Conservation (phyloP, 2,888 invertebrate species). For the Tipula confusa region DNA sequence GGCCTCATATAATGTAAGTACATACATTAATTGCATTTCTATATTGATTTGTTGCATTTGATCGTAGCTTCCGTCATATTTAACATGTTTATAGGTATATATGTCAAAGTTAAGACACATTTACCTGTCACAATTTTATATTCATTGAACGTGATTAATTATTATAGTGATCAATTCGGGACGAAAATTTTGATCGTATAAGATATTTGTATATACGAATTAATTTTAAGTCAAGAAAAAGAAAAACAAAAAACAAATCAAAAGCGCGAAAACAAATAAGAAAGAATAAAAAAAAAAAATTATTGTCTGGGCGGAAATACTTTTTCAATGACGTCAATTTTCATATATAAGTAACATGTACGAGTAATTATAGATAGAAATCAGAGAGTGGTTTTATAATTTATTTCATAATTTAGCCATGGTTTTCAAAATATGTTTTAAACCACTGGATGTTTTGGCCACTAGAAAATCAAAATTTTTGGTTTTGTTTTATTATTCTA, state of each 20-base stretch:
- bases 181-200: background rate
- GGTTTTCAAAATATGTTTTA: background rate
- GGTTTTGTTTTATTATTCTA: background rate
- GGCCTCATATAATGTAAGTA: background rate
- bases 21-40: background rate
- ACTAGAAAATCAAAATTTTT: background rate
- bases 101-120: background rate
- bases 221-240: background rate
- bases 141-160: background rate
- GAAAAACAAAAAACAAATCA: background rate
- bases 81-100: background rate
- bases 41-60: background rate
- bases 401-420: background rate
- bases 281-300: background rate
- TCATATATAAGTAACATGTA: too few species aligned
- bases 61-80: background rate
- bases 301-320: slow-evolving; percentile 20
- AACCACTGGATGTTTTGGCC: background rate
- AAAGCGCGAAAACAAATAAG: background rate
- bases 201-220: background rate
- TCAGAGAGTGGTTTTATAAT: background rate
- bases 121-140: background rate
- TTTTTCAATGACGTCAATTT: slow-evolving; percentile 20
- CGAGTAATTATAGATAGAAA: background rate
- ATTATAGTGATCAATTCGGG: background rate